Percentiles rank a stretch among this genome's conserved stretches.
These are phyloP conservation scores for Oreortyx pictus DNA, from an alignment of 2,797 vertebrate species.

Conservation along the genomic window DNA sequence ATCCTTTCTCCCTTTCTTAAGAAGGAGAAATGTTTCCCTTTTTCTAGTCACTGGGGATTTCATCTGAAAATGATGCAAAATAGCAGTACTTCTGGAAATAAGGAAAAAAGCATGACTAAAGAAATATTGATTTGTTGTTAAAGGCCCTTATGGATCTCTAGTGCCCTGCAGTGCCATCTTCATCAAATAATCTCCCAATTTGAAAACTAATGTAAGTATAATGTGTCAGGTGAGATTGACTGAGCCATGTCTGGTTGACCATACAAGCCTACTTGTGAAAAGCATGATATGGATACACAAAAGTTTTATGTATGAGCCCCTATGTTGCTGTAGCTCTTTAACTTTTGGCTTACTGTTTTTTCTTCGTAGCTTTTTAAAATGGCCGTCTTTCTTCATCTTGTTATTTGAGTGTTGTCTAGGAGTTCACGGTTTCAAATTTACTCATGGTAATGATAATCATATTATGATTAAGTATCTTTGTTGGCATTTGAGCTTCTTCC, in stretches of 20 bases:
- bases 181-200: too few species aligned
- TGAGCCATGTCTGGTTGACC: fast-evolving
- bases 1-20: too few species aligned
- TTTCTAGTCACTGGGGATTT: too few species aligned
- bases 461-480: not conserved
- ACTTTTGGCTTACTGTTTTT: not conserved
- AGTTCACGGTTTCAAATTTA: not conserved
- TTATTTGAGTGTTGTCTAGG: not conserved
- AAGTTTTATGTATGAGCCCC: not conserved
- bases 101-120: not conserved
- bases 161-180: not conserved
- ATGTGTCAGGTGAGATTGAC: not conserved
- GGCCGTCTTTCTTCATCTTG: not conserved
- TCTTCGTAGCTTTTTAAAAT: not conserved
- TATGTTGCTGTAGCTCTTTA: not conserved
- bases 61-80: not conserved
- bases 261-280: fast-evolving
- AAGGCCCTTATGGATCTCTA: not conserved
- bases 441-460: fast-evolving
- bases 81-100: not conserved
- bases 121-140: not conserved
- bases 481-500: not conserved
- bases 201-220: too few species aligned
- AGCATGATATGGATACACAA: not conserved
- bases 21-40: too few species aligned